These are phyloP conservation scores for Pristionchus pacificus DNA, from an alignment of 1,140 invertebrate species.

Conservation along the genomic window DNA sequence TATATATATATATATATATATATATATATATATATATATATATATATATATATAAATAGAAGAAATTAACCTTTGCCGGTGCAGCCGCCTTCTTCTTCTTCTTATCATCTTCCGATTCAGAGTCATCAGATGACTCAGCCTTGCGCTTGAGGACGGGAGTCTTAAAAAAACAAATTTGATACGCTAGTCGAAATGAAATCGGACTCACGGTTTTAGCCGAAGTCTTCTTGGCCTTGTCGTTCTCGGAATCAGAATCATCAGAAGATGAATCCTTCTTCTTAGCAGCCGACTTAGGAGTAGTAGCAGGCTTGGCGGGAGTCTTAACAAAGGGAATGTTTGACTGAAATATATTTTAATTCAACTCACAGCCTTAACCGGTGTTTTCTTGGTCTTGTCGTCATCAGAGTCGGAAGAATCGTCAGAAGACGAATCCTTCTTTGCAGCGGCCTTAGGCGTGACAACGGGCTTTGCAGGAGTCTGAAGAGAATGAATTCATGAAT, in stretches of 20 bases:
- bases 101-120: conserved; percentile 27
- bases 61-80: conserved; percentile 28
- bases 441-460: conserved; percentile 11
- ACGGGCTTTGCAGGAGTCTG: no score
- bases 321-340: background rate
- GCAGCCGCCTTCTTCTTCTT: conserved; percentile 7
- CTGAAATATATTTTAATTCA: background rate
- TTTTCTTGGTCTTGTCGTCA: conserved; percentile 19
- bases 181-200: background rate
- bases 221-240: conserved; percentile 5
- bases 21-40: background rate
- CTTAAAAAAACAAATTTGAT: conserved; percentile 4
- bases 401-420: conserved; percentile 28
- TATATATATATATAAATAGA: background rate
- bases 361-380: no score
- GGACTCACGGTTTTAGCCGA: background rate
- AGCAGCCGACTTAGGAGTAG: background rate
- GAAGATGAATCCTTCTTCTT: conserved; percentile 24
- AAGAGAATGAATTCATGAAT: no score
- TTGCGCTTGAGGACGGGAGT: conserved; percentile 18
- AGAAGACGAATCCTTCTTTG: conserved; percentile 26
- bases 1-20: conserved; percentile 5
- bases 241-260: conserved; percentile 22
- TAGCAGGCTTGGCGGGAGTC: conserved; percentile 19
- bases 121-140: conserved; percentile 27